These are phyloP conservation scores for Engraulis encrasicolus DNA, from an alignment of 2,113 vertebrate species.

Conservation along the genomic window DNA sequence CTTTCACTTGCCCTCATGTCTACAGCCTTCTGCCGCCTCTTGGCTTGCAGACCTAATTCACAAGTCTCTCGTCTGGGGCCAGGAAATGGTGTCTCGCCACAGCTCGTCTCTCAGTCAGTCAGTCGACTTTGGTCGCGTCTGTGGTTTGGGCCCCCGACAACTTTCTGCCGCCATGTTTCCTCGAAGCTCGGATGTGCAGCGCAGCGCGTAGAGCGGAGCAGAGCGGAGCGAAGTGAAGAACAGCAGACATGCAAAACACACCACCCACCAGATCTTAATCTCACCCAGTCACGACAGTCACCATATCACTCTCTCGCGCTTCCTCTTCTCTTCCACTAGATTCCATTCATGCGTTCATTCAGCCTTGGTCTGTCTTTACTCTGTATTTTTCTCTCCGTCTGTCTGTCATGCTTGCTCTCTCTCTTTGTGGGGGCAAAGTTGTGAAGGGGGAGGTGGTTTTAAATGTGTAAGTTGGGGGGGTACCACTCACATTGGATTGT, in stretches of 20 bases:
- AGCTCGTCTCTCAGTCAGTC: background rate
- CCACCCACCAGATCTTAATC: constrained; percentile 9
- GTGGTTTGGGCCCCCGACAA: background rate
- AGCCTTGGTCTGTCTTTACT: background rate
- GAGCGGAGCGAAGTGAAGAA: background rate
- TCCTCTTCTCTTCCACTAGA: background rate
- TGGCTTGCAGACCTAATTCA: background rate
- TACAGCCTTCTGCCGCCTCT: background rate
- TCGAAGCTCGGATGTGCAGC: background rate
- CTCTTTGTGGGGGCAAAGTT: no score
- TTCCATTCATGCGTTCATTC: background rate
- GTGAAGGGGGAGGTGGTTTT: no score
- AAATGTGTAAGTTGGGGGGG: no score
- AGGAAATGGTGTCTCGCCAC: background rate
- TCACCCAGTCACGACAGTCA: background rate
- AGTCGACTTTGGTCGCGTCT: background rate
- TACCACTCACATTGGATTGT: no score
- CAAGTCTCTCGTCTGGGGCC: background rate
- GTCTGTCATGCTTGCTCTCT: background rate
- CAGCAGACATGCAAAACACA: constrained; percentile 5
- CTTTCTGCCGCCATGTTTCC: background rate
- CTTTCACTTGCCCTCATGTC: no score
- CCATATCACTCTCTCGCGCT: background rate
- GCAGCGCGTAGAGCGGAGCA: background rate
- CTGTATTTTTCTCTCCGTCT: background rate